phyloP scores from a whole-genome alignment of 2,888 invertebrate genomes.

The Laspeyria flexula region DNA sequence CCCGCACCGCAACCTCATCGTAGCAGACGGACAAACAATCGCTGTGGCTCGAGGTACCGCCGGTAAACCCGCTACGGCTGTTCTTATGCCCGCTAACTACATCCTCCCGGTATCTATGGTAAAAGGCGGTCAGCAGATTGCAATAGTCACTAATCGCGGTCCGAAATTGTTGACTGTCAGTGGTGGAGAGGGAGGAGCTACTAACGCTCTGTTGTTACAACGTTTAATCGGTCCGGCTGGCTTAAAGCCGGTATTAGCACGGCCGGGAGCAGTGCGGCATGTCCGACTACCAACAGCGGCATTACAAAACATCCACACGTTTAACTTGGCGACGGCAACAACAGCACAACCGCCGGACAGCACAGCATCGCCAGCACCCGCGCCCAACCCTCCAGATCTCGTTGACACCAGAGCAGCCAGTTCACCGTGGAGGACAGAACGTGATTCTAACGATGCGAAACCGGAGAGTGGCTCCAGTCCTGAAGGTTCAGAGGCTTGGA shows the following conservation, averaged over 20 bases:
- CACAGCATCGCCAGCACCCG: constrained; percentile 64
- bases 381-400: constrained; percentile 71
- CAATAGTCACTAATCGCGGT: constrained; percentile 90
- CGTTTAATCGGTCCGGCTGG: constrained; percentile 89
- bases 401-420: constrained; percentile 69
- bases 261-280: constrained; percentile 86
- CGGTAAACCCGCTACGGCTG: constrained; percentile 87
- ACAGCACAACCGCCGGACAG: constrained; percentile 69
- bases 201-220: constrained; percentile 88
- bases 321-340: constrained; percentile 67
- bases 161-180: constrained; percentile 82
- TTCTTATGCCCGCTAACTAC: constrained; percentile 90
- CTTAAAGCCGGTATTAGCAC: constrained; percentile 80
- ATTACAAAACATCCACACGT: constrained; percentile 76
- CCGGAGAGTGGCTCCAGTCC: constrained; percentile 72
- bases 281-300: constrained; percentile 78
- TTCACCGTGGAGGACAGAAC: constrained; percentile 71
- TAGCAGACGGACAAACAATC: constrained; percentile 88
- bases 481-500: constrained; percentile 77
- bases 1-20: constrained; percentile 86
- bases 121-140: constrained; percentile 90
- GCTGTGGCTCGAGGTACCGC: constrained; percentile 87
- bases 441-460: constrained; percentile 62
- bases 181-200: constrained; percentile 78
- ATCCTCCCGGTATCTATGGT: constrained; percentile 90